Base-by-base conservation (phyloP, 2,797 vertebrate species). In the Helarctos malayanus region DNA sequence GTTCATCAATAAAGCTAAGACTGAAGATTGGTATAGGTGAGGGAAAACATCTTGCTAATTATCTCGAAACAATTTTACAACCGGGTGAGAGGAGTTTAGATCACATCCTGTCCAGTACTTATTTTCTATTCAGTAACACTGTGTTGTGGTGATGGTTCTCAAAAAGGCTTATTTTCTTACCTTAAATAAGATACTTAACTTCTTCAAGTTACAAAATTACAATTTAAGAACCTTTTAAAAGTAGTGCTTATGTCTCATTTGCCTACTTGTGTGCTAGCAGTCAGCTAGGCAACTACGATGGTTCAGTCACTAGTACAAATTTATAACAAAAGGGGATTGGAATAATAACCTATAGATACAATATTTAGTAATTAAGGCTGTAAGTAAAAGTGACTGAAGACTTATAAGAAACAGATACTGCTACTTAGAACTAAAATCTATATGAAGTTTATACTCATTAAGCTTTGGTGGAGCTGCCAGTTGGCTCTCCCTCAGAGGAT, bases 51-150 rank as follows among this genome's bases (percentile, higher is more conserved):
- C 54, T 7, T 71, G 8, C 25, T 80, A 75, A 87, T 59, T 63
- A 76, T 47, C 29, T 84, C 21, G 14, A 54, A 3, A 65, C 27
- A 68, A 35, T 92, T 45, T 86, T 54, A 78, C 18, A 80, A 18
- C 2, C n/a, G 23, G 5, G 7, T 82, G 10, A 86, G 7, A 59
- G n/a, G 15, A 65, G 18, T 78, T 94, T 56, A 68, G 32, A 63
- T n/a, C 41, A 32, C 18, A 79, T 82, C 9, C 79, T 73, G 1
- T 63, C 41, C 5, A 85, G 71, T 11, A 82, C 0, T 68, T 73
- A 90, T n/a, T 52, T 29, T 35, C 75, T 79, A 83, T 56, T 82
- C 45, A 93, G 65, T 85, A 93, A 95, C 16, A 49, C 6, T 29
- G 23, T 9, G 18, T 81, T 71, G 8, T 84, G n/a, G 19, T 38